Evolutionary conservation across 2,888 invertebrate genomes (phyloP).

Genomic region (Iselma pallidipennis): DNA sequence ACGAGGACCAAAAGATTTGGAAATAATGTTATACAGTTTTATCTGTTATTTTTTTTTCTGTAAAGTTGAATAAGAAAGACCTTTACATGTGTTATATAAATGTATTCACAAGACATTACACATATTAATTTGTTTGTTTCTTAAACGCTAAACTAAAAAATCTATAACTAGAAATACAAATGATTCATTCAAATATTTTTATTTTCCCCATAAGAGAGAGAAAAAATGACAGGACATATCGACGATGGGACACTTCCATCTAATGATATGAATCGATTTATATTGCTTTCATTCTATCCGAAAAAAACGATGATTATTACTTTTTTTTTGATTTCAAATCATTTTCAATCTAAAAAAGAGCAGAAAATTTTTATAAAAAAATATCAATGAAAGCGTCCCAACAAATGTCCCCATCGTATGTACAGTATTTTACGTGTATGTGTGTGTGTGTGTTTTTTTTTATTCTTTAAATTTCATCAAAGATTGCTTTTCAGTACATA

Average conservation of each 20-base stretch:
- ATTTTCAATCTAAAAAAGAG: neutral
- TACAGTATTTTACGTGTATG: slow-evolving; percentile 28
- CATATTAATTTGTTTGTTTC: slow-evolving; percentile 49
- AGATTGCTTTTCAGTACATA: slow-evolving; percentile 45
- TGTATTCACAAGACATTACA: slow-evolving; percentile 58
- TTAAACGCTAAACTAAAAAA: slow-evolving; percentile 54
- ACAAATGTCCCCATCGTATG: slow-evolving; percentile 31
- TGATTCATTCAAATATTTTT: slow-evolving; percentile 37
- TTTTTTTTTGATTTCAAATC: neutral
- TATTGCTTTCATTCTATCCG: slow-evolving; percentile 21
- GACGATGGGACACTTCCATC: slow-evolving; percentile 43
- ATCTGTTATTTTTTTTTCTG: too few relatives aligned
- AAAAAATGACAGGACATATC: slow-evolving; percentile 38
- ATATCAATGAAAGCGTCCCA: slow-evolving; percentile 38
- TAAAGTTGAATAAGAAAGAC: slow-evolving; percentile 23
- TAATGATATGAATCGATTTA: slow-evolving; percentile 42
- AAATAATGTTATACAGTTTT: too few relatives aligned
- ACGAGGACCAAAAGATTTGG: too few relatives aligned
- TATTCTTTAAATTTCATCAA: slow-evolving; percentile 4
- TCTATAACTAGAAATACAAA: slow-evolving; percentile 52
- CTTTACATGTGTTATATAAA: slow-evolving; percentile 44
- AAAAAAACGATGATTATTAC: neutral
- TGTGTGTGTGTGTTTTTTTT: neutral
- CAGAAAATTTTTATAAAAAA: slow-evolving; percentile 11
- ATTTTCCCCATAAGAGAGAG: neutral